Evolutionary conservation across 2,797 vertebrate genomes (phyloP).

Genomic region (Dipus sagitta): DNA sequence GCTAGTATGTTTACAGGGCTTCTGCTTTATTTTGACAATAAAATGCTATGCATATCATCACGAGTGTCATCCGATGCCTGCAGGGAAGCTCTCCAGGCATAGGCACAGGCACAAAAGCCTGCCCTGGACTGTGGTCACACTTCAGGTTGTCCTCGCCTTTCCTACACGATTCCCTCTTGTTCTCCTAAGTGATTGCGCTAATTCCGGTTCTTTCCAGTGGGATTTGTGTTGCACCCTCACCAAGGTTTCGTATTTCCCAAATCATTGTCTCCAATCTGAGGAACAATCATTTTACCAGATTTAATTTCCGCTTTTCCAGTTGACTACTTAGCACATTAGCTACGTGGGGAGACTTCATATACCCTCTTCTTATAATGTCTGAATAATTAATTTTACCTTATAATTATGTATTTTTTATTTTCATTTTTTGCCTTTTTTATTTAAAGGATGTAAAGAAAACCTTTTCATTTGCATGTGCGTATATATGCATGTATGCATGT

Average conservation of each 20-base stretch:
- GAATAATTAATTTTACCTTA: neutral
- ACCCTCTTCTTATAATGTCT: neutral
- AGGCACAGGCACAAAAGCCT: too few species aligned
- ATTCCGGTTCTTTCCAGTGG: neutral
- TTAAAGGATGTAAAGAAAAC: neutral
- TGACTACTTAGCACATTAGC: neutral
- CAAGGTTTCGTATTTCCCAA: neutral
- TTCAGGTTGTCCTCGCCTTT: neutral
- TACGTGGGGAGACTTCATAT: neutral
- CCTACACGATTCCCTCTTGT: neutral
- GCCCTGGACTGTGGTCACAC: neutral
- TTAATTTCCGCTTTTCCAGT: neutral
- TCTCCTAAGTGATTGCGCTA: neutral
- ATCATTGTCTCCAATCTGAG: neutral
- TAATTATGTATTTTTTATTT: neutral
- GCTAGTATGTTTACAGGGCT: neutral
- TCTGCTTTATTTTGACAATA: slow-evolving; percentile 34
- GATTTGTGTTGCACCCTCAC: neutral
- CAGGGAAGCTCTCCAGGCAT: neutral
- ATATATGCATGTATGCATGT: too few species aligned
- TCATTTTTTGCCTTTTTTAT: neutral
- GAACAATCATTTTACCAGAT: neutral
- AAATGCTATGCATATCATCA: neutral
- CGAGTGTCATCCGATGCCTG: neutral
- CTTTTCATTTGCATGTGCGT: neutral